A percentile compares a stretch with the other conserved stretches of the same genome.
phyloP scores from a whole-genome alignment of 30 jellyfish, hydroid and myxozoan genomes.

The Turritopsis dohrnii region DNA sequence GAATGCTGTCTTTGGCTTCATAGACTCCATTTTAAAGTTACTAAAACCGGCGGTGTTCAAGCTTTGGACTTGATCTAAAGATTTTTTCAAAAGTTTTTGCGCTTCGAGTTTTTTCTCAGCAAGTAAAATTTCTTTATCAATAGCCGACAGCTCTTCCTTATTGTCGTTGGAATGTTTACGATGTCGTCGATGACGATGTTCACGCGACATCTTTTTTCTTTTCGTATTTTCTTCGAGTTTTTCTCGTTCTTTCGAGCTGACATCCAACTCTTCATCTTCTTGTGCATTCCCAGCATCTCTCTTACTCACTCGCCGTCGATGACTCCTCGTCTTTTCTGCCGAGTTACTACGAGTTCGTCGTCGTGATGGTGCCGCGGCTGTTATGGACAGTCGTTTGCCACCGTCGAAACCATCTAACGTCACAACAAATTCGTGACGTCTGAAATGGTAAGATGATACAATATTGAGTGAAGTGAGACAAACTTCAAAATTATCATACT shows the following conservation, averaged over 20 bases:
- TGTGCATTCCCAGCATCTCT: conserved; percentile 28
- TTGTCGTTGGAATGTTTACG: background rate
- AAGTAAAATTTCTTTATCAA: conserved; percentile 25
- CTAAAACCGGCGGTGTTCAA: conserved; percentile 1
- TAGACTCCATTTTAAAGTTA: conserved; percentile 3
- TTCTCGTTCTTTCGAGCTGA: background rate
- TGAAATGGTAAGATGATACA: background rate
- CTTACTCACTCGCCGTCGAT: background rate
- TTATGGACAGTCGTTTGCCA: conserved; percentile 13
- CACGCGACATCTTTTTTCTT: background rate
- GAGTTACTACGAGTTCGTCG: background rate
- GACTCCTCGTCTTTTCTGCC: background rate
- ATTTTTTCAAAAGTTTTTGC: conserved; percentile 30
- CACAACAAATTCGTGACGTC: conserved; percentile 34
- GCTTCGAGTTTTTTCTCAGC: conserved; percentile 37
- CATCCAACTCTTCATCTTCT: conserved; percentile 37
- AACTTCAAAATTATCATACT: no score
- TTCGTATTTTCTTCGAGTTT: background rate
- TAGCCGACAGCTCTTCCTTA: background rate
- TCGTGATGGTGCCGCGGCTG: conserved; percentile 25
- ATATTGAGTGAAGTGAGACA: background rate
- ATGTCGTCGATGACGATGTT: conserved; percentile 8
- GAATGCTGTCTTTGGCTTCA: conserved; percentile 29
- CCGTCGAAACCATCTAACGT: conserved; percentile 41
- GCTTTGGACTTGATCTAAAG: conserved; percentile 40